Base-by-base conservation (phyloP, 2,888 invertebrate species). In the Metallyticus violacea region DNA sequence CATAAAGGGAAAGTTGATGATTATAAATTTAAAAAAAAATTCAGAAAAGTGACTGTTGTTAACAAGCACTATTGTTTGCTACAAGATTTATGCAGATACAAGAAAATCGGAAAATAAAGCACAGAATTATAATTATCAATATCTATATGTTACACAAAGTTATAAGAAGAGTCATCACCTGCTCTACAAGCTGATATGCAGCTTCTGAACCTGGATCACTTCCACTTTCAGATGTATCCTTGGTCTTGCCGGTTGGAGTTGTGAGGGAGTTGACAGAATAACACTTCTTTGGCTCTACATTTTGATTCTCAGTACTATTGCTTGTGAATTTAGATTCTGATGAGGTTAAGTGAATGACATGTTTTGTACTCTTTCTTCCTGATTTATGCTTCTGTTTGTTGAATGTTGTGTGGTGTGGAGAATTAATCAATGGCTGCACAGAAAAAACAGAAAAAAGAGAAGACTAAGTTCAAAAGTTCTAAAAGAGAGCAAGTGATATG, bases 131-230 rank as follows among this genome's bases (percentile, higher is more conserved):
- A n/a, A n/a, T n/a, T n/a, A n/a, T n/a, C n/a, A n/a, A n/a, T n/a
- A n/a, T n/a, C n/a, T n/a, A n/a, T n/a, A n/a, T n/a, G n/a, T n/a
- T n/a, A n/a, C n/a, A n/a, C n/a, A n/a, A n/a, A n/a, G n/a, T n/a
- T n/a, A n/a, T n/a, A n/a, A n/a, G 28, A 78, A 40, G 27, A 40
- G 26, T 28, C 79, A 79, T 79, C 79, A 88, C 88, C 87, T 95
- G 94, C 91, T 97, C 97, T 7, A 97, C 95, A 88, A 97, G 94
- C 90, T 96, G 96, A 91, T 97, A 97, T 80, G 97, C 94, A 85
- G 92, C 92, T 89, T 92, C 92, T 80, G 85, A 79, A 22, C 79
- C 85, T 30, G 79, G 77, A 25, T 86, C 86, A 85, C 9, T 29
- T 26, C 26, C 29, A 26, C 22, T 30, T 6, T 79, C 27, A 26